Evolutionary conservation across 2,113 vertebrate species (phyloP).

Genomic region (Propithecus coquereli): DNA sequence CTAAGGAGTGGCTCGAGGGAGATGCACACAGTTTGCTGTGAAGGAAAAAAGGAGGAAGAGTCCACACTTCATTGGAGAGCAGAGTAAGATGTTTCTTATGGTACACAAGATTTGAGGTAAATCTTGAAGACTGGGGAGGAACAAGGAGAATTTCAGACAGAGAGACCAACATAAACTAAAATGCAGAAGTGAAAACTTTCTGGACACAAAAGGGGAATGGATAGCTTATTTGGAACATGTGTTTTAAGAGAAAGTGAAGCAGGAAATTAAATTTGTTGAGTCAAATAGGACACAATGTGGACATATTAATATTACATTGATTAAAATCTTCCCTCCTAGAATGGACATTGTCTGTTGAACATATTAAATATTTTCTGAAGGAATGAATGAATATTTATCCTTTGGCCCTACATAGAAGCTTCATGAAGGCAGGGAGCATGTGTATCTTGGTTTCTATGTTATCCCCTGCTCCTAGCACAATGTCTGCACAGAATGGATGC

Average conservation of each 20-base stretch:
- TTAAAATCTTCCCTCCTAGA: neutral
- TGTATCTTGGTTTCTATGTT: neutral
- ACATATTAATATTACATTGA: neutral
- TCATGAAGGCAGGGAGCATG: neutral
- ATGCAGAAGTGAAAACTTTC: conserved; percentile 28
- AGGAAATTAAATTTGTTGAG: conserved; percentile 26
- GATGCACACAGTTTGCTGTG: neutral
- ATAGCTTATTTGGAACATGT: neutral
- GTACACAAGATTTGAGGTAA: neutral
- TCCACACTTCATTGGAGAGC: neutral
- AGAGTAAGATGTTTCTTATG: neutral
- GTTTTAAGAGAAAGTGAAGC: conserved; percentile 1
- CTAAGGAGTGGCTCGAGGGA: neutral
- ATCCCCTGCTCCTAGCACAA: neutral
- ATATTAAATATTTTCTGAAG: neutral
- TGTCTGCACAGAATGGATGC: neutral
- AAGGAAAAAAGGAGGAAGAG: neutral
- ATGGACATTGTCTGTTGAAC: neutral
- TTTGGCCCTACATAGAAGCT: neutral
- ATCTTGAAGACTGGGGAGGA: neutral
- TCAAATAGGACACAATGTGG: neutral
- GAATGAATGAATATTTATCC: neutral
- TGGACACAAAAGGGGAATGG: neutral
- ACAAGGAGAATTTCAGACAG: neutral
- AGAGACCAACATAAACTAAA: neutral